A percentile compares a stretch with the other conserved stretches of the same genome.
phyloP scores from a whole-genome alignment of 2,113 vertebrate genomes.

The Ageneiosus marmoratus region DNA sequence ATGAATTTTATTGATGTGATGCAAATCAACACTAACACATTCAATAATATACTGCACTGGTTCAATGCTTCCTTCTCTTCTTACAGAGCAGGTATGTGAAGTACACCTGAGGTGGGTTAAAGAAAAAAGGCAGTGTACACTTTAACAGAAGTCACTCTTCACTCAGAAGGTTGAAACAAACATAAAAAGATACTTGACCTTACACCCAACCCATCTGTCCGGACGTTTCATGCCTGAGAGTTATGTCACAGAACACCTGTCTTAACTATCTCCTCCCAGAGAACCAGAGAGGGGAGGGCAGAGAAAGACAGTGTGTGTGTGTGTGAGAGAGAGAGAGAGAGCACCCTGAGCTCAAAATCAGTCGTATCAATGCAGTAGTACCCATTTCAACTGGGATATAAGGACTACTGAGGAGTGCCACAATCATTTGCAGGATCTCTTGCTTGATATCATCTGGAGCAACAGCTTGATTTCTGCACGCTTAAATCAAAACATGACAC shows the following conservation, averaged over 20 bases:
- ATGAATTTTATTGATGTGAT: not conserved
- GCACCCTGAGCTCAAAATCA: slow-evolving; percentile 31
- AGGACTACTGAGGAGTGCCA: not conserved
- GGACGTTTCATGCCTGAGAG: slow-evolving; percentile 17
- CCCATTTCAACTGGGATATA: slow-evolving; percentile 17
- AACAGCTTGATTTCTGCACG: not conserved
- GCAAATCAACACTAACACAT: not conserved
- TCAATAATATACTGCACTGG: not conserved
- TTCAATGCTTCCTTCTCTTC: not conserved
- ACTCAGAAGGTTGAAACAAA: not conserved
- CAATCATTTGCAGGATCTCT: slow-evolving; percentile 25
- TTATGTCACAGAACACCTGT: slow-evolving; percentile 33
- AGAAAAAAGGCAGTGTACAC: not conserved
- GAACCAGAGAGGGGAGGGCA: slow-evolving; percentile 6
- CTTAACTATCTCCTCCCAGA: slow-evolving; percentile 34
- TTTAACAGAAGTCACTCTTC: slow-evolving; percentile 11
- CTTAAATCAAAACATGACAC: slow-evolving; percentile 8
- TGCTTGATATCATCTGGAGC: not conserved
- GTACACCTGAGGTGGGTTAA: not conserved
- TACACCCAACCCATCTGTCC: not conserved
- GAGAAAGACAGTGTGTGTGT: slow-evolving; percentile 23
- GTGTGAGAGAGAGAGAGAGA: slow-evolving; percentile 23
- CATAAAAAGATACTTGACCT: not conserved
- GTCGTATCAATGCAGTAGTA: slow-evolving; percentile 11
- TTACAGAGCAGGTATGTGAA: not conserved